A percentile compares a stretch with the other conserved stretches of the same genome.
Conservation (phyloP, 1,140 invertebrate species). For the Drosophila pallidifrons region DNA sequence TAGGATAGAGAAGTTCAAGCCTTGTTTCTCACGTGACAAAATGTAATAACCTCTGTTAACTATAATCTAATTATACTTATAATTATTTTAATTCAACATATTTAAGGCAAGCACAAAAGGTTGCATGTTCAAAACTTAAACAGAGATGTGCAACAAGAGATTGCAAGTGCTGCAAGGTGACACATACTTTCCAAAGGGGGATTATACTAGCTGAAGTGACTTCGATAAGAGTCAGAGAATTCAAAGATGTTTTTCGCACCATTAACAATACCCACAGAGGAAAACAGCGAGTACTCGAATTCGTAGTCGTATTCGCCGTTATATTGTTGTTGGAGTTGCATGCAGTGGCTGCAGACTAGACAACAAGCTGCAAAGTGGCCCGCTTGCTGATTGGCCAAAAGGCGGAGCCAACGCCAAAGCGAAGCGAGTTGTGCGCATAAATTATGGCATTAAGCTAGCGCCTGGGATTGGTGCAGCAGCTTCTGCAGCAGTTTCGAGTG, state of each 20-base stretch:
- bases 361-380: conserved; percentile 33
- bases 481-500: conserved; percentile 30
- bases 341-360: background rate
- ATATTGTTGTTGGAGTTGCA: conserved; percentile 14
- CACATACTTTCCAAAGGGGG: background rate
- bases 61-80: background rate
- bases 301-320: conserved; percentile 3
- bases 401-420: conserved; percentile 69
- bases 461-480: conserved; percentile 73
- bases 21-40: background rate
- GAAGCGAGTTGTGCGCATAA: conserved; percentile 79
- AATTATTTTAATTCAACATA: background rate
- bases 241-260: conserved; percentile 32
- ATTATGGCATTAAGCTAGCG: conserved; percentile 81
- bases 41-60: background rate
- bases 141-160: background rate
- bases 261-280: conserved; percentile 10
- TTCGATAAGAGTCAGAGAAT: background rate
- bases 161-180: background rate
- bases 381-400: conserved; percentile 73
- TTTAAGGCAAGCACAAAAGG: background rate
- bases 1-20: background rate
- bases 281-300: background rate
- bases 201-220: background rate
- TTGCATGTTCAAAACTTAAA: background rate